These are phyloP conservation scores for Dipodomys merriami DNA, from an alignment of 2,113 vertebrate species.

Conservation along the genomic window DNA sequence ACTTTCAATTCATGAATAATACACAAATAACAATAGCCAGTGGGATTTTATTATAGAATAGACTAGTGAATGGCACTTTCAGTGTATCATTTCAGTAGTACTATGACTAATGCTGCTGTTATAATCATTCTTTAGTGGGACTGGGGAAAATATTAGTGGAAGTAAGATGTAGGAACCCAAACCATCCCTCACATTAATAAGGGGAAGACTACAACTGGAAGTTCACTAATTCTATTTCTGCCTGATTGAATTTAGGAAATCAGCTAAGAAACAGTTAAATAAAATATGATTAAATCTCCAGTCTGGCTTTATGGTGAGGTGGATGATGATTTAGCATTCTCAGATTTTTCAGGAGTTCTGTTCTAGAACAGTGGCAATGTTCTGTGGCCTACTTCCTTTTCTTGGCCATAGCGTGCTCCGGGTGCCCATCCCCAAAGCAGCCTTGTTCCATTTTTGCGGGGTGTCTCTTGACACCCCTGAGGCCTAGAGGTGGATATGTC, in stretches of 20 bases:
- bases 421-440: neutral
- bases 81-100: neutral
- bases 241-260: neutral
- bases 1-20: neutral
- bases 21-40: neutral
- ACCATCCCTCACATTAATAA: neutral
- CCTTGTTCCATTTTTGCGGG: neutral
- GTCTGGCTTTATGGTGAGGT: neutral
- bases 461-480: neutral
- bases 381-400: neutral
- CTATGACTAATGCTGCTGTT: neutral
- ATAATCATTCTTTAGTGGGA: neutral
- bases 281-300: neutral
- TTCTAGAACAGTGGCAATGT: constrained; percentile 2
- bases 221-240: neutral
- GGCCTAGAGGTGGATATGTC: neutral
- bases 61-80: neutral
- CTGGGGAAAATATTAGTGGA: neutral
- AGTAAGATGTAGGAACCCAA: neutral
- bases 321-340: neutral
- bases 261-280: neutral
- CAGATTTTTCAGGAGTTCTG: constrained; percentile 18
- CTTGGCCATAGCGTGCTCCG: neutral
- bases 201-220: neutral
- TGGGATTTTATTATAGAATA: neutral